phyloP scores from a whole-genome alignment of 2,888 invertebrate genomes.

The Eupelmus urozonus region DNA sequence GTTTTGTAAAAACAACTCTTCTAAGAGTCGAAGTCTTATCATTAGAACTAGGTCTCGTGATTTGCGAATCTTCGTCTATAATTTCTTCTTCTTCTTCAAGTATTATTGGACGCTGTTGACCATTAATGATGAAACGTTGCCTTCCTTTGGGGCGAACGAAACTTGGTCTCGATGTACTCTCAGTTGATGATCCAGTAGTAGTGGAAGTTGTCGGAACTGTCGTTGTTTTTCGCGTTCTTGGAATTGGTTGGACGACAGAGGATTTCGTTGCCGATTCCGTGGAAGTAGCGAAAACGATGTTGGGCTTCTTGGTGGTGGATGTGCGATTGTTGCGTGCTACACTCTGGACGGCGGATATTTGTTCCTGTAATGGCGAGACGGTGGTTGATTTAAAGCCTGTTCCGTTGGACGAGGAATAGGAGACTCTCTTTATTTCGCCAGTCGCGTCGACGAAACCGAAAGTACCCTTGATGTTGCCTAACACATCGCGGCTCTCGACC shows the following conservation, averaged over 20 bases:
- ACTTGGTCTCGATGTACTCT: constrained; percentile 74
- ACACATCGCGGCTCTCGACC: constrained; percentile 88
- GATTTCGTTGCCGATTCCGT: constrained; percentile 80
- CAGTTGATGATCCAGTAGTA: constrained; percentile 68
- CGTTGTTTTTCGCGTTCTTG: constrained; percentile 78
- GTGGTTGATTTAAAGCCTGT: constrained; percentile 78
- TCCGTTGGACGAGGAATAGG: constrained; percentile 83
- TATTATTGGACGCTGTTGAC: constrained; percentile 70
- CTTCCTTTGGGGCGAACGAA: constrained; percentile 69
- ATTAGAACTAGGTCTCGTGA: constrained; percentile 69
- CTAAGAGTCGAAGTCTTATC: constrained; percentile 67
- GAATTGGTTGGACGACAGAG: constrained; percentile 83
- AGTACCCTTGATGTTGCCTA: constrained; percentile 89
- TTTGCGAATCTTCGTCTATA: constrained; percentile 72
- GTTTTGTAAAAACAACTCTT: constrained; percentile 71
- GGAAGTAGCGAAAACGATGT: constrained; percentile 74
- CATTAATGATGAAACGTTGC: constrained; percentile 71
- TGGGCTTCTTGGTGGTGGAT: constrained; percentile 79
- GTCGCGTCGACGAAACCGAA: constrained; percentile 89
- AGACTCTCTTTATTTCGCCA: constrained; percentile 88
- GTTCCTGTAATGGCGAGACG: constrained; percentile 77
- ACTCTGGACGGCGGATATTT: constrained; percentile 74
- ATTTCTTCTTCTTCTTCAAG: constrained; percentile 62
- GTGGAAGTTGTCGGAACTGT: constrained; percentile 72
- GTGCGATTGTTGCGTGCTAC: constrained; percentile 76